A percentile compares a stretch with the other conserved stretches of the same genome.
phyloP scores from a whole-genome alignment of 2,797 vertebrate genomes.

The Aselliscus stoliczkanus region DNA sequence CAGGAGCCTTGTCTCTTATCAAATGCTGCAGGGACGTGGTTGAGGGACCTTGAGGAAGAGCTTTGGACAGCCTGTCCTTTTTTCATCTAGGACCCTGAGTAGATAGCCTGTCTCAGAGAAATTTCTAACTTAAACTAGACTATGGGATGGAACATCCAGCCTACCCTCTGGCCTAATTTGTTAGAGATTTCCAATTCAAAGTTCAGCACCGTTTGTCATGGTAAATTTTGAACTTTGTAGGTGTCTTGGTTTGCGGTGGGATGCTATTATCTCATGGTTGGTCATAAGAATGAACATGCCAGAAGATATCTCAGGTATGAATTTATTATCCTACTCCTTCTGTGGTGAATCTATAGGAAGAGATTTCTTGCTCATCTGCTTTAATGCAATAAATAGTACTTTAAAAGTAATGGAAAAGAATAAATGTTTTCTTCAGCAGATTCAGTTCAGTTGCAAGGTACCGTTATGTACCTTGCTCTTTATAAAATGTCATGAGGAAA shows the following conservation, averaged over 20 bases:
- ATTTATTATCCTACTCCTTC: neutral
- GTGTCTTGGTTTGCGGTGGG: slow-evolving; percentile 98
- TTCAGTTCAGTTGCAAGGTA: neutral
- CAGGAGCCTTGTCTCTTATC: neutral
- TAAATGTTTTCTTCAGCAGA: neutral
- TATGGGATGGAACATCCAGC: neutral
- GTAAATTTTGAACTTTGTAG: slow-evolving; percentile 72
- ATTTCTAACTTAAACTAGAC: neutral
- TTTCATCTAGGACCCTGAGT: neutral
- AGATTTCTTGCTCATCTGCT: neutral
- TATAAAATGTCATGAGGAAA: neutral
- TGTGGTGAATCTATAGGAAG: neutral
- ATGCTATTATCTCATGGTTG: slow-evolving; percentile 99
- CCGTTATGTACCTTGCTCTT: neutral
- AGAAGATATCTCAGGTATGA: slow-evolving; percentile 95
- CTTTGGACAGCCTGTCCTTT: neutral
- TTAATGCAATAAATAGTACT: neutral
- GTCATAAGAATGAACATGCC: slow-evolving; percentile 98
- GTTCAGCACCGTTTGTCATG: slow-evolving; percentile 1
- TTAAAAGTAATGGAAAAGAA: neutral
- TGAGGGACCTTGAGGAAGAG: neutral
- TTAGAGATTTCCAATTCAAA: neutral
- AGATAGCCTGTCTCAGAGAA: neutral
- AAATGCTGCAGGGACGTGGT: neutral
- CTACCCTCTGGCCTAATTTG: neutral